phyloP scores from a whole-genome alignment of 2,888 invertebrate species.

The Alloplasta piceator region DNA sequence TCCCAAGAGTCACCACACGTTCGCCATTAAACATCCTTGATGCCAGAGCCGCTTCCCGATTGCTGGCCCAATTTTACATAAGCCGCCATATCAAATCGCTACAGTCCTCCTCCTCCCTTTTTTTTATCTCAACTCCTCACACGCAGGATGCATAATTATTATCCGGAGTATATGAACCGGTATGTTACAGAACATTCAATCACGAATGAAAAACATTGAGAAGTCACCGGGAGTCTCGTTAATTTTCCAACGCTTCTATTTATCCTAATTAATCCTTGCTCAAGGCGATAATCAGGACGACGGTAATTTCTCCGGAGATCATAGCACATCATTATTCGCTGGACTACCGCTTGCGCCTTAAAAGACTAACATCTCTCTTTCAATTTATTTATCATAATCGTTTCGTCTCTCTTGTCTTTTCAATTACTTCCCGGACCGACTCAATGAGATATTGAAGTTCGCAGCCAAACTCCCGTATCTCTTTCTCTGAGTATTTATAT shows the following conservation, averaged over 20 bases:
- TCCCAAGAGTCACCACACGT: conserved; percentile 1
- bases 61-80: conserved; percentile 58
- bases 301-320: conserved; percentile 24
- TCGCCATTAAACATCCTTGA: conserved; percentile 39
- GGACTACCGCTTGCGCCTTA: conserved; percentile 56
- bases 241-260: conserved; percentile 52
- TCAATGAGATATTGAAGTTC: conserved; percentile 5
- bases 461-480: conserved; percentile 3
- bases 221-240: conserved; percentile 30
- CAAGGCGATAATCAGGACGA: conserved; percentile 20
- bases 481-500: background rate
- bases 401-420: conserved; percentile 11
- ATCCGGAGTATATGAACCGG: conserved; percentile 31
- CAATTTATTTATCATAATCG: conserved; percentile 1
- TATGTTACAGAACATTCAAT: background rate
- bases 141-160: conserved; percentile 26
- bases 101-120: background rate
- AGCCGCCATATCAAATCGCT: conserved; percentile 1
- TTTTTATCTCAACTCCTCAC: background rate
- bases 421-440: conserved; percentile 3
- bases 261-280: conserved; percentile 62
- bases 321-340: conserved; percentile 2
- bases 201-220: conserved; percentile 16
- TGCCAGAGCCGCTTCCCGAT: conserved; percentile 53
- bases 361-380: conserved; percentile 38